Evolutionary conservation across 2,888 invertebrate genomes (phyloP).

Genomic region (Aricia artaxerxes): DNA sequence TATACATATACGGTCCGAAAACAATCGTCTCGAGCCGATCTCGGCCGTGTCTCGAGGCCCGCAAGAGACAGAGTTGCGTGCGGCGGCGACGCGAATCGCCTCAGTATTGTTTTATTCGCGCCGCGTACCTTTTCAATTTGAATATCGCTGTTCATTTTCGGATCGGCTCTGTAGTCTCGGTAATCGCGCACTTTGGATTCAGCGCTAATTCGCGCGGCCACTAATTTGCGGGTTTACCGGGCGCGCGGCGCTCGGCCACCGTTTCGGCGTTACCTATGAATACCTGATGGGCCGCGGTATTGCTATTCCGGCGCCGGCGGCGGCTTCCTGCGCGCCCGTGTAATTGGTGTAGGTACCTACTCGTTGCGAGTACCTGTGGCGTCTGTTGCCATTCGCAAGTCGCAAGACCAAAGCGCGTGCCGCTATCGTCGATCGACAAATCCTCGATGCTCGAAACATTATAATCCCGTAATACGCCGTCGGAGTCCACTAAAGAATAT

Average conservation of each 20-base stretch:
- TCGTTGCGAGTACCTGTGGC: not conserved
- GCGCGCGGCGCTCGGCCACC: conserved; percentile 64
- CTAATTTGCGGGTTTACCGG: conserved; percentile 77
- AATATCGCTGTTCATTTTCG: conserved; percentile 77
- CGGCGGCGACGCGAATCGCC: not conserved
- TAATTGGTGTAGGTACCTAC: not conserved
- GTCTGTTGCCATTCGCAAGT: not conserved
- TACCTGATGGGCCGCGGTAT: conserved; percentile 55
- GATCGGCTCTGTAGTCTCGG: conserved; percentile 73
- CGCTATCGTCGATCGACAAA: conserved; percentile 63
- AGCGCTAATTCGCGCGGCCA: conserved; percentile 70
- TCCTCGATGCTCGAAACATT: conserved; percentile 61
- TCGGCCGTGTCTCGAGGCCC: conserved; percentile 30
- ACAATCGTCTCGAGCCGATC: conserved; percentile 31
- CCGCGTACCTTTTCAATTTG: conserved; percentile 77
- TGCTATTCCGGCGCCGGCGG: conserved; percentile 33
- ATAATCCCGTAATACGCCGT: conserved; percentile 69
- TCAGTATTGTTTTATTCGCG: conserved; percentile 71
- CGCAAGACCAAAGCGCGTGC: conserved; percentile 33
- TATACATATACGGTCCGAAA: not conserved
- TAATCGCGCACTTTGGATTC: conserved; percentile 79
- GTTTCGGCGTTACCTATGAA: conserved; percentile 63
- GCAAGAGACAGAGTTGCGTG: conserved; percentile 32
- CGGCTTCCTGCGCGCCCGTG: conserved; percentile 22
- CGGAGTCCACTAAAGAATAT: conserved; percentile 74